Conservation (phyloP, 2,113 vertebrate species). For the Onychorhynchus coronatus region DNA sequence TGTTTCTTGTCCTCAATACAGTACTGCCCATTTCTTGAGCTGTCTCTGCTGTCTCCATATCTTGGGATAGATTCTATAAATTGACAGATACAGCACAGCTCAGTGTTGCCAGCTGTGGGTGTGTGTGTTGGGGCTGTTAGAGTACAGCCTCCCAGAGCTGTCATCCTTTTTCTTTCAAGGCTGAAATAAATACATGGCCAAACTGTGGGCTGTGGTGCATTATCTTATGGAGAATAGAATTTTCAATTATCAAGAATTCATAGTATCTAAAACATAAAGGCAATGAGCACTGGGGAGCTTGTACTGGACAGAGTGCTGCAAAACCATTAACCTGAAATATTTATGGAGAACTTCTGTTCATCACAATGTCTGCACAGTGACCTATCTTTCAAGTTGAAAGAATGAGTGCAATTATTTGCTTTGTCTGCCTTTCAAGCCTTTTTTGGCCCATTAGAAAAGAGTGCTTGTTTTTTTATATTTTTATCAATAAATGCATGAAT, state of each 20-base stretch:
- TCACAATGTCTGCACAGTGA: constrained; percentile 23
- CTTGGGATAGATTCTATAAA: background rate
- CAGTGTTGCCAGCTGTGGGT: background rate
- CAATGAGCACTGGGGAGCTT: background rate
- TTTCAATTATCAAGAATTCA: background rate
- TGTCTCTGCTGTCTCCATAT: background rate
- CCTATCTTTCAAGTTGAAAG: constrained; percentile 59
- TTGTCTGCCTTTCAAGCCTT: constrained; percentile 62
- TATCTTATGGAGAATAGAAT: background rate
- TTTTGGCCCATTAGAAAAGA: constrained; percentile 29
- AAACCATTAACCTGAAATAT: constrained; percentile 35
- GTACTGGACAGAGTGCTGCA: background rate
- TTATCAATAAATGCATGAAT: constrained; percentile 23
- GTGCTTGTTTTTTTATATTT: background rate
- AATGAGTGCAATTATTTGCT: constrained; percentile 76
- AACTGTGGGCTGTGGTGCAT: background rate
- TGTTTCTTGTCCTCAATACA: background rate
- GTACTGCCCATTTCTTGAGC: background rate
- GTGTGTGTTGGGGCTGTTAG: background rate
- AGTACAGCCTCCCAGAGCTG: background rate
- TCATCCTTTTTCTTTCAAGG: background rate
- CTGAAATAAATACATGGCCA: background rate
- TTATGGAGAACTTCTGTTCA: constrained; percentile 49
- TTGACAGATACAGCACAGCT: background rate
- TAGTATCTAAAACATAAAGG: background rate